These are phyloP conservation scores for Odontamblyopus rebecca DNA, from an alignment of 2,797 vertebrate species.

Conservation along the genomic window DNA sequence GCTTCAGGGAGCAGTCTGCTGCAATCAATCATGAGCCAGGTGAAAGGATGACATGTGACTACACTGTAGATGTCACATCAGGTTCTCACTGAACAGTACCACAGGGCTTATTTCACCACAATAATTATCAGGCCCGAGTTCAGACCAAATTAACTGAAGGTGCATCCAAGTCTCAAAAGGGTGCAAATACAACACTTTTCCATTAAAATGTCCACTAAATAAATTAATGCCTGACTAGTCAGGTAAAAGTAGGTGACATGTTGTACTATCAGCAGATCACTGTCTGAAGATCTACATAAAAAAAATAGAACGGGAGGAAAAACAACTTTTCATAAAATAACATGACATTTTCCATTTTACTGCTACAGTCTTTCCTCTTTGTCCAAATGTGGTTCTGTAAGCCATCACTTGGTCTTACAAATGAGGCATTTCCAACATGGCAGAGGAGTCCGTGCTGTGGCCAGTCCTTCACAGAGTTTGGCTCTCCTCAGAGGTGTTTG, in stretches of 20 bases:
- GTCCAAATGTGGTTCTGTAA: constrained; percentile 40
- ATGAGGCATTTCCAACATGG: constrained; percentile 39
- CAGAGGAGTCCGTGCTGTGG: constrained; percentile 50
- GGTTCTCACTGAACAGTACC: background rate
- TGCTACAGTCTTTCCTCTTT: constrained; percentile 31
- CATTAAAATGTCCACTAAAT: no score
- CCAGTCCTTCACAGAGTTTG: constrained; percentile 60
- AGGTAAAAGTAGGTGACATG: no score
- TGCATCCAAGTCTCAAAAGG: no score
- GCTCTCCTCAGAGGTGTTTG: constrained; percentile 44
- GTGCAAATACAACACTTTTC: no score
- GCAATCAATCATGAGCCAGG: constrained; percentile 6
- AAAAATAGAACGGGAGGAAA: no score
- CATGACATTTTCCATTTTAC: background rate
- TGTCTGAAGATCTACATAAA: no score
- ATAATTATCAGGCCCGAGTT: no score
- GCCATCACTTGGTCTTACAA: constrained; percentile 55
- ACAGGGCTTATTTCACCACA: background rate
- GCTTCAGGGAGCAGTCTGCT: background rate
- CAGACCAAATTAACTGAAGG: no score
- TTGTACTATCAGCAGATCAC: no score
- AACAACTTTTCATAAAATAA: background rate
- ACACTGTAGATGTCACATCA: background rate
- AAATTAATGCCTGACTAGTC: no score
- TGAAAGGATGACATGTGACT: background rate